Base-by-base conservation (phyloP, 1,140 invertebrate species). In the Aphis craccivora region DNA sequence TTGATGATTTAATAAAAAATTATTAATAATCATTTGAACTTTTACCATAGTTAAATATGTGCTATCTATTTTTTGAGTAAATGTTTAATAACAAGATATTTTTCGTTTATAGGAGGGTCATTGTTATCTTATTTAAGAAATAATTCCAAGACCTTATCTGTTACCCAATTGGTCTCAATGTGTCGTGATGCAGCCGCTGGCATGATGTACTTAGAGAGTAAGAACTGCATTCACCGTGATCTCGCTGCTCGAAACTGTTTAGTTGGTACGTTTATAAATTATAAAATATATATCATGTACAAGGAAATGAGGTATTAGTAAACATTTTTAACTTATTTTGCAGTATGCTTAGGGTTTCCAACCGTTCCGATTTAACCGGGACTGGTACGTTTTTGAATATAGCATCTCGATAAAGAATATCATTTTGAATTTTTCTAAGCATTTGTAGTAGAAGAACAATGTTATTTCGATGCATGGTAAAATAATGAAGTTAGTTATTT, bases 221-320 rank as follows among this genome's bases (percentile, higher is more conserved):
- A 98, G 95, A 98, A 98, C 95, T 99, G 99, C 95, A 99, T 99
- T 95, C 99, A 99, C 95, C 96, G 99, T 94, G 99, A 99, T 96
- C 96, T 99, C 94, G 99, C 99, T 5, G 98, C 98, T 1, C 96
- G 99, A 94, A 99, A 99, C 96, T 99, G 99, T 96, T 96, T 99
- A 94, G 97, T 99, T 76, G 97, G 98, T 96, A 96, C 96, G 95
- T 95, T 40, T 91, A 22, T 30, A 35, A 81, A 84, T 35, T 25
- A 76, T 30, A n/a, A 60, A 90, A 43, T 76, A 18, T 0, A 76
- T 76, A n/a, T n/a, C n/a, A 35, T 76, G n/a, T 76, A 76, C n/a
- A 76, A n/a, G 9, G 14, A 76, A 76, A 76, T 76, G 60, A 76
- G 60, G 5, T 1, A 76, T 30, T 14, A 60, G 30, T 67, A 67